A percentile compares a stretch with the other conserved stretches of the same genome.
phyloP scores from a whole-genome alignment of 2,113 vertebrate species.

The Sinosuthora webbiana region DNA sequence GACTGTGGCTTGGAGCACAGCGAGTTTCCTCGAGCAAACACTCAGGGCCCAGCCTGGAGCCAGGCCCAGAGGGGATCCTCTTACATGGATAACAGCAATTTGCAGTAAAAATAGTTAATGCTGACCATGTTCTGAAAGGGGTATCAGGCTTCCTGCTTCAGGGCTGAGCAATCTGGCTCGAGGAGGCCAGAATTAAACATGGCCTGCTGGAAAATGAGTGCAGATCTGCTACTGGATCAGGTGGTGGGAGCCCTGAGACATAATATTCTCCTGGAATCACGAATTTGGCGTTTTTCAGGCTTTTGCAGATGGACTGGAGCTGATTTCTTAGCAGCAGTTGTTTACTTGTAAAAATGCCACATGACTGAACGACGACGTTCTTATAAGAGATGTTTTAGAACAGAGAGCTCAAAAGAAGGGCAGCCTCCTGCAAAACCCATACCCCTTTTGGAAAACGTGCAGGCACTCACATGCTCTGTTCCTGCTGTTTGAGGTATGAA shows the following conservation, averaged over 20 bases:
- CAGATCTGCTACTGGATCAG: constrained; percentile 17
- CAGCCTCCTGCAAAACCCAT: neutral
- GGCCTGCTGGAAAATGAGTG: neutral
- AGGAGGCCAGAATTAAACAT: neutral
- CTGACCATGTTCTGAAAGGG: constrained; percentile 14
- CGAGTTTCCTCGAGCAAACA: neutral
- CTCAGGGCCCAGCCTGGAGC: neutral
- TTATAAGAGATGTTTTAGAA: neutral
- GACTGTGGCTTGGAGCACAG: neutral
- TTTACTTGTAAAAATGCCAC: neutral
- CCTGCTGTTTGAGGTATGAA: neutral
- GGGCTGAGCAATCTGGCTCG: neutral
- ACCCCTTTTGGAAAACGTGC: fast-evolving
- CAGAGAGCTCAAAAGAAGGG: neutral
- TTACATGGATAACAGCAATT: neutral
- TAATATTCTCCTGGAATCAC: neutral
- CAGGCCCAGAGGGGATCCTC: neutral
- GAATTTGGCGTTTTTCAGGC: neutral
- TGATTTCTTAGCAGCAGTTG: neutral
- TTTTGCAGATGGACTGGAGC: neutral
- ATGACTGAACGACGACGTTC: neutral
- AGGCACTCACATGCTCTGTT: neutral
- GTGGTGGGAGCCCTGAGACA: neutral
- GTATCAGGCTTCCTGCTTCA: neutral
- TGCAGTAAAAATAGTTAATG: neutral